These are phyloP conservation scores for Rhopalosiphum maidis DNA, from an alignment of 1,140 invertebrate genomes.

Conservation along the genomic window DNA sequence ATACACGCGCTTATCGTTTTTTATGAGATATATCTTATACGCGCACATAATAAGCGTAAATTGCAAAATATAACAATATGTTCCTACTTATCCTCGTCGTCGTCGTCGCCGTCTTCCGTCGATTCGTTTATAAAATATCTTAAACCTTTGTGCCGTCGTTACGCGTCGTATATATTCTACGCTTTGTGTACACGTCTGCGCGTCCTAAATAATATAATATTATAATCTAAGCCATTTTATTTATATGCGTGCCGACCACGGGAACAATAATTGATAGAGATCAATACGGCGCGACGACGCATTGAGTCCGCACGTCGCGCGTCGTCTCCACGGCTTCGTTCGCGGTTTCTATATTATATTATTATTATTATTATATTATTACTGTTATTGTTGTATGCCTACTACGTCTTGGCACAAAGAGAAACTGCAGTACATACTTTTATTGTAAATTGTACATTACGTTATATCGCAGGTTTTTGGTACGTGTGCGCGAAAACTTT, in stretches of 20 bases:
- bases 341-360: neutral
- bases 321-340: neutral
- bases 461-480: neutral
- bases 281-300: neutral
- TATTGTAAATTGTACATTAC: too few species aligned
- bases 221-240: neutral
- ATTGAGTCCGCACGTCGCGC: neutral
- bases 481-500: neutral
- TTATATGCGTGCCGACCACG: neutral
- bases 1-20: neutral
- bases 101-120: neutral
- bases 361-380: neutral
- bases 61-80: neutral
- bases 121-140: neutral
- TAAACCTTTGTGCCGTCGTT: neutral
- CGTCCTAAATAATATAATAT: neutral
- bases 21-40: neutral
- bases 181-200: neutral
- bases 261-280: constrained; percentile 5
- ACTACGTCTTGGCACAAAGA: neutral
- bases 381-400: neutral
- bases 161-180: neutral
- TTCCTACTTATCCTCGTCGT: neutral
- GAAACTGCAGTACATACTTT: neutral
- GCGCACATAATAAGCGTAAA: neutral